These are phyloP conservation scores for Physeter macrocephalus DNA, from an alignment of 2,113 vertebrate species.

Conservation along the genomic window DNA sequence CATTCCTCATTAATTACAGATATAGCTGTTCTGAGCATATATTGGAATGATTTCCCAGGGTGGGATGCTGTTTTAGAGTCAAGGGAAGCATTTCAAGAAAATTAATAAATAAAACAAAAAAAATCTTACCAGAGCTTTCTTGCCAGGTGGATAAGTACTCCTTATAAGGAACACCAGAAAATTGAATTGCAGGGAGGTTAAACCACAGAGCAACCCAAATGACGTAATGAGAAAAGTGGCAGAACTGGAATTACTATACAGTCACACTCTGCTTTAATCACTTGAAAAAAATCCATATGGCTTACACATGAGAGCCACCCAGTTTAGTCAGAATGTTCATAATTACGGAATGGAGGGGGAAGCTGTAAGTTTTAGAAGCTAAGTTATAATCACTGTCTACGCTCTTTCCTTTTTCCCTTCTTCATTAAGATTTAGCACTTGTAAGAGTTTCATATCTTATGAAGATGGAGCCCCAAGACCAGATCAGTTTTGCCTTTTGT, in stretches of 20 bases:
- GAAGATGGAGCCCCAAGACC: background rate
- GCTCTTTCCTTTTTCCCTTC: background rate
- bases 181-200: background rate
- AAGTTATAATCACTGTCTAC: background rate
- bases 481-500: background rate
- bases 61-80: background rate
- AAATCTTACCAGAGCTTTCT: background rate
- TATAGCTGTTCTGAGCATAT: background rate
- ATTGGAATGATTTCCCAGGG: background rate
- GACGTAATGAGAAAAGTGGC: background rate
- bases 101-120: slow-evolving; percentile 34
- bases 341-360: too few species aligned
- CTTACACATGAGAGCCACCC: background rate
- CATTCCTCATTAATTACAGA: background rate
- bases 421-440: background rate
- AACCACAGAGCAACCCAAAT: background rate
- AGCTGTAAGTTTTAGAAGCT: background rate
- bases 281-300: background rate
- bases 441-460: background rate
- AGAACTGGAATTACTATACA: background rate
- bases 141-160: background rate
- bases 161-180: background rate
- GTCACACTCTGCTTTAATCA: slow-evolving; percentile 23
- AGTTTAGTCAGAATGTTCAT: background rate
- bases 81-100: background rate